Evolutionary conservation across 2,888 invertebrate genomes (phyloP).

Genomic region (Yponomeuta sedellus): DNA sequence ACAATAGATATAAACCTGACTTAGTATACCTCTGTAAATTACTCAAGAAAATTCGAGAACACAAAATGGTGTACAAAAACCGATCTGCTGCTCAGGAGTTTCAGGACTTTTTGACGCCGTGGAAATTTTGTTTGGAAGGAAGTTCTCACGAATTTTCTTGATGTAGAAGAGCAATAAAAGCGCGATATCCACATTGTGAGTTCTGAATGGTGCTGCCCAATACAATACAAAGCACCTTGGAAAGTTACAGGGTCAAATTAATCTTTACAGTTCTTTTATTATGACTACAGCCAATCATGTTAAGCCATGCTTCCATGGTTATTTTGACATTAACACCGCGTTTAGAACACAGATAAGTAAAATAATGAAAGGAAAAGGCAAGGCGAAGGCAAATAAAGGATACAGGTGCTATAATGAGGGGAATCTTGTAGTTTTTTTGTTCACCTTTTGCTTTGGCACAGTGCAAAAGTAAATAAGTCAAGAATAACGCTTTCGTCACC

Average conservation of each 20-base stretch:
- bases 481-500: slow-evolving; percentile 42
- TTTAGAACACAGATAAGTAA: slow-evolving; percentile 29
- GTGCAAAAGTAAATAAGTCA: slow-evolving; percentile 38
- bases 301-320: slow-evolving; percentile 66
- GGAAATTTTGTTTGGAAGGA: not conserved
- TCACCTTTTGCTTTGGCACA: slow-evolving; percentile 32
- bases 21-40: not conserved
- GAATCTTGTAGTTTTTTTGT: slow-evolving; percentile 26
- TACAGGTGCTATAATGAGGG: slow-evolving; percentile 52
- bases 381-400: slow-evolving; percentile 65
- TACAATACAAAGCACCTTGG: slow-evolving; percentile 50
- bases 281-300: slow-evolving; percentile 18
- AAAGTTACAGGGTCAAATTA: slow-evolving; percentile 29
- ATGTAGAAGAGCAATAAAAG: not conserved
- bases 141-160: slow-evolving; percentile 47
- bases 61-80: not conserved
- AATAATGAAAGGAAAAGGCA: slow-evolving; percentile 51
- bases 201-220: slow-evolving; percentile 71
- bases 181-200: slow-evolving; percentile 44
- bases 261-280: slow-evolving; percentile 18
- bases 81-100: not conserved
- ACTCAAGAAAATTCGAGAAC: slow-evolving; percentile 45
- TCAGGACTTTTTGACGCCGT: not conserved
- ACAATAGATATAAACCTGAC: not conserved
- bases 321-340: slow-evolving; percentile 43